Percentiles rank a stretch among this genome's conserved stretches.
phyloP scores from a whole-genome alignment of 2,797 vertebrate species.

The Lepus townsendii region DNA sequence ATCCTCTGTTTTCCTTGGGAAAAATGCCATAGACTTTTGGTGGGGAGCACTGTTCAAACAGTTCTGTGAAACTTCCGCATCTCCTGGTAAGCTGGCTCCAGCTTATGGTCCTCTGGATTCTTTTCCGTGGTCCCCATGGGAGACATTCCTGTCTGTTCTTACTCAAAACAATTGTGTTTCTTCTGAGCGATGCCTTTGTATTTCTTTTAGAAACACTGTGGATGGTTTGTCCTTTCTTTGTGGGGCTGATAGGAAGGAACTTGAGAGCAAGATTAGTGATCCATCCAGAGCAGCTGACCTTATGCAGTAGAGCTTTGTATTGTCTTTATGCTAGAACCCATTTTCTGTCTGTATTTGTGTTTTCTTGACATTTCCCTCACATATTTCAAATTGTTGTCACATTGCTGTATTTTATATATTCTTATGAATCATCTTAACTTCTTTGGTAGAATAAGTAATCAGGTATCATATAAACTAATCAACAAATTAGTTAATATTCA shows the following conservation, averaged over 20 bases:
- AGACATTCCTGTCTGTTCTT: not conserved
- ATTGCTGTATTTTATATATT: not conserved
- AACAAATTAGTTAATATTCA: not conserved
- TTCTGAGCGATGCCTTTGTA: slow-evolving; percentile 1
- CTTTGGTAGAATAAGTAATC: slow-evolving; percentile 21
- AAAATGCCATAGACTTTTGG: not conserved
- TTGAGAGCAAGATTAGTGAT: not conserved
- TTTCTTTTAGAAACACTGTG: slow-evolving; percentile 32
- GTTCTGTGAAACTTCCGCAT: not conserved
- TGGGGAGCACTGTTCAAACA: not conserved
- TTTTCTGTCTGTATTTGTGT: not conserved
- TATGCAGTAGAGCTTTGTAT: not conserved
- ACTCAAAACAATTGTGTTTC: slow-evolving; percentile 24
- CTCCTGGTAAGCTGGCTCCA: not conserved
- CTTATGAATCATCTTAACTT: not conserved
- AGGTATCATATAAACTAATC: slow-evolving; percentile 26
- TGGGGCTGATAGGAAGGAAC: not conserved
- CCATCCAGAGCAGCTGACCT: not conserved
- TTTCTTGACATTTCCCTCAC: not conserved
- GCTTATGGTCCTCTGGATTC: not conserved
- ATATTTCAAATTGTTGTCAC: slow-evolving; percentile 25
- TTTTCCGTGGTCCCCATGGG: not conserved
- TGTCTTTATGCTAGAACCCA: not conserved
- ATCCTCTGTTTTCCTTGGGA: slow-evolving; percentile 48
- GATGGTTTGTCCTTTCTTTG: not conserved